Base-by-base conservation (phyloP, 2,113 vertebrate genomes). In the Aldabrachelys gigantea region DNA sequence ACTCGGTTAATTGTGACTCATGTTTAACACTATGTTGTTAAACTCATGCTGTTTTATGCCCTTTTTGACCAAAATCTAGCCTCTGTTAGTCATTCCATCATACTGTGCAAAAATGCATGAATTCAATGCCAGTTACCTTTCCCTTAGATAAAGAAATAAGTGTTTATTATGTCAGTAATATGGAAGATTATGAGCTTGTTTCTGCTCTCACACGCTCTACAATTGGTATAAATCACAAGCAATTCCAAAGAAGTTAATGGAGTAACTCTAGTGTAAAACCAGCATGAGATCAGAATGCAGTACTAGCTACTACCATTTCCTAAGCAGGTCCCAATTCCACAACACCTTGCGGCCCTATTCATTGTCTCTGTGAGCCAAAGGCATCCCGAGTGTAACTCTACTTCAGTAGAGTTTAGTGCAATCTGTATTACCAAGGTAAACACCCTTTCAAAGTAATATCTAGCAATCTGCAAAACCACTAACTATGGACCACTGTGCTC, bases 1-100 rank as follows among this genome's bases (percentile, higher is more conserved):
- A 41, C 83, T 95, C 95, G 78, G 72, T 90, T 95, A 92, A 92
- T 92, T 92, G 88, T 65, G 92, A 97, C 59, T 97, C 27, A 91
- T 91, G 94, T 95, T 95, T 95, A 94, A 94, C 82, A 89, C 56
- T 41, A 10, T 82, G 31, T 87, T 91, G 78, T 91, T 96, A 89
- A 93, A 91, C 75, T 90, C 52, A 0, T 91, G 83, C 86, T 96
- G 91, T 88, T 96, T 94, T 80, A 49, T 93, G 75, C 69, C 92
- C 69, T 78, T 53, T 54, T 76, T 89, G 93, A 72, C 91, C 80
- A 91, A 84, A 41, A 92, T 87, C 84, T 87, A 24, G 0, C 59
- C 69, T 78, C 10, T 82, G 44, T 95, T 97, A 95, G 84, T 97
- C 91, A 94, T n/a, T 89, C 52, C 88, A 79, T 94, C 92, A 44